Conservation (phyloP, 92 coral and sea anemone species). For the Pocillopora grandis region DNA sequence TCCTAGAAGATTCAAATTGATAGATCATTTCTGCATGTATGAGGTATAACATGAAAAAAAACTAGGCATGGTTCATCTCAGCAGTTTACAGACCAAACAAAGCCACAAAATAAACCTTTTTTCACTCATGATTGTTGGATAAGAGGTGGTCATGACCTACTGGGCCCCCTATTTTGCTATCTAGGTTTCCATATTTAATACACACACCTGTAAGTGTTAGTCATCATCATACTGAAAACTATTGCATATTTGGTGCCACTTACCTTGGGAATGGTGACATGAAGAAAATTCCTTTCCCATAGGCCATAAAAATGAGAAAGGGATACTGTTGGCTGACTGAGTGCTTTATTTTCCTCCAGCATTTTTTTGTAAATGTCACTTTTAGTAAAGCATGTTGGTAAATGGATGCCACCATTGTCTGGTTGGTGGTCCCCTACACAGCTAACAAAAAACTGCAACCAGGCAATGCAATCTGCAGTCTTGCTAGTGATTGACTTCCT, state of each 20-base stretch:
- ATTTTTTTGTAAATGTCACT: conserved; percentile 41
- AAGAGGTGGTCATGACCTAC: no score
- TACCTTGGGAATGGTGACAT: conserved; percentile 57
- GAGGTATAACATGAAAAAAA: background rate
- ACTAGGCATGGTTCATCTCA: background rate
- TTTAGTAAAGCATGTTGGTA: conserved; percentile 51
- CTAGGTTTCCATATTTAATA: no score
- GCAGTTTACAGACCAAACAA: no score
- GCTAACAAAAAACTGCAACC: conserved; percentile 7
- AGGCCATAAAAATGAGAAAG: conserved; percentile 53
- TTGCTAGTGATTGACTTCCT: no score
- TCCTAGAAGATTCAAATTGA: conserved; percentile 27
- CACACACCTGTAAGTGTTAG: no score
- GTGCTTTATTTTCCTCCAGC: conserved; percentile 27
- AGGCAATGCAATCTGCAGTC: conserved; percentile 33
- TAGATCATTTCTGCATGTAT: background rate
- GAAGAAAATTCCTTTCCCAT: conserved; percentile 46
- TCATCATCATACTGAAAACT: no score
- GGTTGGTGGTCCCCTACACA: conserved; percentile 65
- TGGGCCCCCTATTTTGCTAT: no score
- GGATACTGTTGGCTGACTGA: conserved; percentile 40
- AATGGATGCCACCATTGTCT: conserved; percentile 46
- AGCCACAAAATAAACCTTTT: no score
- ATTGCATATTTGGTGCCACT: no score
- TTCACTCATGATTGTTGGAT: no score